Base-by-base conservation (phyloP, 2,113 vertebrate species). In the Danionella cerebrum region DNA sequence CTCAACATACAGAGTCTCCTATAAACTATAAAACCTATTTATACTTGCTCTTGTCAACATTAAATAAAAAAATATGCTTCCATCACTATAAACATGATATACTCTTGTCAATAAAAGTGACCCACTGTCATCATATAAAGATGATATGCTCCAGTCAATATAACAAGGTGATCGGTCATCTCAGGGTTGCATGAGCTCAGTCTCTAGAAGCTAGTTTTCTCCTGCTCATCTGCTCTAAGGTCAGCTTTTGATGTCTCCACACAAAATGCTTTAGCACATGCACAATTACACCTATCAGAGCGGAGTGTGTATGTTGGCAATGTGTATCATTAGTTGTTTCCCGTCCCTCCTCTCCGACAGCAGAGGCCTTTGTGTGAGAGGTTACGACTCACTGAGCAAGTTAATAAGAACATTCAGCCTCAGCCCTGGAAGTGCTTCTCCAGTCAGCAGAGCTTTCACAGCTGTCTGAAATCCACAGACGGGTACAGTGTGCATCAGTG, bases 391-490 rank as follows among this genome's bases (percentile, higher is more conserved):
- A 69, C 44, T 69, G 55, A 60, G 44, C 55, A 59, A 69, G 67
- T 69, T 69, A 69, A 69, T 69, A 60, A 39, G 67, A 60, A 69
- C 57, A 69, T 58, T 69, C 36, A 59, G 67, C 50, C 33, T 60
- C 60, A 44, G 54, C 67, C 60, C 29, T 29, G 48, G 24, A 51
- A 69, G 67, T 48, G 33, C 44, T 13, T 69, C 48, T 69, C 48
- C 44, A 69, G 67, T 38, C 54, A 50, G 45, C 42, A 27, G 53
- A 48, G 33, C 42, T 21, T 50, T 69, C 67, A 69, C 55, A 69
- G 44, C 44, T 69, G 54, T 69, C 67, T 60, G n/a, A 29, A 36
- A 44, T 11, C 29, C 33, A 36, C 6, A 36, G 19, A n/a, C 41
- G n/a, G n/a, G n/a, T n/a, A n/a, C n/a, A n/a, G n/a, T n/a, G n/a